phyloP scores from a whole-genome alignment of 2,888 invertebrate species.

The Pseudoips prasinana region DNA sequence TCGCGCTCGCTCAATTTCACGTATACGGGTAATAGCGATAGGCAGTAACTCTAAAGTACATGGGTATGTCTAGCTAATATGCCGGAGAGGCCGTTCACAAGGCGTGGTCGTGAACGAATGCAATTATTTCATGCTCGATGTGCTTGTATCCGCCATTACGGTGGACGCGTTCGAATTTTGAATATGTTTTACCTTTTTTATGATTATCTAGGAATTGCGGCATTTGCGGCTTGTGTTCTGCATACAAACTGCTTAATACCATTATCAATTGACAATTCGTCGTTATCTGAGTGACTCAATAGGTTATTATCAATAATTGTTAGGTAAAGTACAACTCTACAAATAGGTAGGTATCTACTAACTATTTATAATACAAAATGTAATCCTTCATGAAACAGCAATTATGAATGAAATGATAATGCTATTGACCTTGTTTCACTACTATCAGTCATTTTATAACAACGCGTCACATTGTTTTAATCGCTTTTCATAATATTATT shows the following conservation, averaged over 20 bases:
- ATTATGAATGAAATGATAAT: slow-evolving; percentile 51
- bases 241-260: slow-evolving; percentile 11
- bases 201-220: slow-evolving; percentile 2
- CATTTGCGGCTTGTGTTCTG: slow-evolving; percentile 6
- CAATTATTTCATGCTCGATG: slow-evolving; percentile 72
- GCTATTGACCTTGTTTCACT: slow-evolving; percentile 40
- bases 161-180: slow-evolving; percentile 45
- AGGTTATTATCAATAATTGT: slow-evolving; percentile 17
- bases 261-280: slow-evolving; percentile 20
- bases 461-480: slow-evolving; percentile 12
- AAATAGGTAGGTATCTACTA: too few relatives aligned
- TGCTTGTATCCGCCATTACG: slow-evolving; percentile 66
- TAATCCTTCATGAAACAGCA: slow-evolving; percentile 35
- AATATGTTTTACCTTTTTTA: slow-evolving; percentile 29
- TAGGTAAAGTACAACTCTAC: background rate
- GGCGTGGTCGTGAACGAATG: slow-evolving; percentile 66
- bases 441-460: slow-evolving; percentile 18
- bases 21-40: slow-evolving; percentile 60
- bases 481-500: slow-evolving; percentile 1
- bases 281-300: slow-evolving; percentile 25
- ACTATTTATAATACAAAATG: slow-evolving; percentile 21
- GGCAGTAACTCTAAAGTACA: slow-evolving; percentile 52
- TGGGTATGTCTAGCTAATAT: slow-evolving; percentile 54
- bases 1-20: slow-evolving; percentile 47
- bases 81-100: slow-evolving; percentile 58